Conservation (phyloP, 2,113 vertebrate genomes). For the Limnothrissa miodon region DNA sequence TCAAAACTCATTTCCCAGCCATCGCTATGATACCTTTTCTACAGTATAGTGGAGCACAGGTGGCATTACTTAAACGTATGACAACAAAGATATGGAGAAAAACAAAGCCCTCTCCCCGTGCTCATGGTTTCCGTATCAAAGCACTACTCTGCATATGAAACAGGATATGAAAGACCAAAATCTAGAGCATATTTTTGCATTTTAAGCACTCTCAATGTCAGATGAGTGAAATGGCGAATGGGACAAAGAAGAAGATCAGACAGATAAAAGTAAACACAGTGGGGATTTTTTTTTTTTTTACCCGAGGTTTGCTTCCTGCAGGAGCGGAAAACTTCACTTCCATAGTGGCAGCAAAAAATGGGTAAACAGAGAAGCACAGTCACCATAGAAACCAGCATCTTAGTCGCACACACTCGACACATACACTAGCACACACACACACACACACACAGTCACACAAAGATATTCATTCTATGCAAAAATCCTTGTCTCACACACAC, state of each 20-base stretch:
- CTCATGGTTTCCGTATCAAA: neutral
- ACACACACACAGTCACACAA: conserved; percentile 14
- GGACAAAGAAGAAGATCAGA: neutral
- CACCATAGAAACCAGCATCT: conserved; percentile 48
- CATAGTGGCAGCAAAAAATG: conserved; percentile 84
- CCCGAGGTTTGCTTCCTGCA: conserved; percentile 91
- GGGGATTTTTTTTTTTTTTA: conserved; percentile 71
- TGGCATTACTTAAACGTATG: neutral
- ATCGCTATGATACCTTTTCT: neutral
- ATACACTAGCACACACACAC: conserved; percentile 9
- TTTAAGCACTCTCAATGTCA: neutral
- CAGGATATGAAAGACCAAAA: conserved; percentile 3
- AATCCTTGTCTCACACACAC: neutral
- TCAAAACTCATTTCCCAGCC: neutral
- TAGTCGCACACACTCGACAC: conserved; percentile 26
- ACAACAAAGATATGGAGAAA: neutral
- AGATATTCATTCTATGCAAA: neutral
- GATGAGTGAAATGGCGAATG: neutral
- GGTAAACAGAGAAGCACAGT: conserved; percentile 48
- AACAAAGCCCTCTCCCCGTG: neutral
- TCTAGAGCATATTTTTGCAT: conserved; percentile 3
- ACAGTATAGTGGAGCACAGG: neutral
- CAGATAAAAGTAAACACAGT: neutral
- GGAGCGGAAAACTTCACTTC: conserved; percentile 92
- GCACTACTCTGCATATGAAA: neutral